Conservation (phyloP, 1,140 invertebrate species). For the Pogonognathellus flavescens region DNA sequence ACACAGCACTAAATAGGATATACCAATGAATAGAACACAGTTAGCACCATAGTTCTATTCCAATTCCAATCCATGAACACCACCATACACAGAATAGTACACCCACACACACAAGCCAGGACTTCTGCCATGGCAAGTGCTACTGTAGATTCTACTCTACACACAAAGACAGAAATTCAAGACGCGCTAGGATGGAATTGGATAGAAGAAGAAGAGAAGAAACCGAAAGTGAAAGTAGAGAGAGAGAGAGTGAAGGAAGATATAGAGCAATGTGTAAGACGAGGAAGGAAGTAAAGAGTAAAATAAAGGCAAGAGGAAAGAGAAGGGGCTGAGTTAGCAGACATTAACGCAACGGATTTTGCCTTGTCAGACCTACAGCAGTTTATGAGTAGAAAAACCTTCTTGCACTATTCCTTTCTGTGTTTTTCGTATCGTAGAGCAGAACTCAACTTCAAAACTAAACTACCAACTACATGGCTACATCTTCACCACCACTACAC, state of each 20-base stretch:
- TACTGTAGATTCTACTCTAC: no score
- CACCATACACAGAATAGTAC: no score
- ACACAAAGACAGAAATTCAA: neutral
- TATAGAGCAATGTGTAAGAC: conserved; percentile 24
- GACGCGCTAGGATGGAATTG: neutral
- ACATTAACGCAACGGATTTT: conserved; percentile 59
- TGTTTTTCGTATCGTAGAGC: conserved; percentile 6
- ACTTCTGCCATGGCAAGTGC: no score
- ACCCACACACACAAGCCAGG: no score
- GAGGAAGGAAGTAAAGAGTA: conserved; percentile 43
- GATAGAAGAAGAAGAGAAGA: neutral
- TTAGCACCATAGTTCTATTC: no score
- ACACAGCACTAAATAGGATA: no score
- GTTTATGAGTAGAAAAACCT: conserved; percentile 58
- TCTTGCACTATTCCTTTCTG: conserved; percentile 14
- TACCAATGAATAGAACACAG: no score
- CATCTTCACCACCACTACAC: neutral
- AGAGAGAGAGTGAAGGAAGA: neutral
- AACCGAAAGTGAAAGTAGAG: conserved; percentile 13
- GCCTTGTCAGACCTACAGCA: conserved; percentile 59
- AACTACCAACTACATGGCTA: neutral
- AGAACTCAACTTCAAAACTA: neutral
- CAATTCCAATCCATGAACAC: no score
- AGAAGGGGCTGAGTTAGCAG: conserved; percentile 61
- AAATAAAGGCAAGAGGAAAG: conserved; percentile 52